Percentiles rank a stretch among this genome's conserved stretches.
Conservation (phyloP, 2,888 invertebrate species). For the Hydriomena furcata region DNA sequence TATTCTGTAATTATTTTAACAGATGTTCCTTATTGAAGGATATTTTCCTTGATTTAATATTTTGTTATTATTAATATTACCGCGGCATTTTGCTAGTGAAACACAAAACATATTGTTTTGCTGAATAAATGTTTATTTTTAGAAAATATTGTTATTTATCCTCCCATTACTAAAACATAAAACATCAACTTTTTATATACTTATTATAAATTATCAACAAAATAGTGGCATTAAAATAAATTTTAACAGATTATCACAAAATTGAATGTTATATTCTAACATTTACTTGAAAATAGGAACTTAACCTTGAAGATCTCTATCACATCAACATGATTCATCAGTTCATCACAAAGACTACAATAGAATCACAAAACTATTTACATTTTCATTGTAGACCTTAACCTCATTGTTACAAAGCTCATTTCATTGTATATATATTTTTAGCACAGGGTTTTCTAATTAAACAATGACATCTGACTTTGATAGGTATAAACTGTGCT, state of each 20-base stretch:
- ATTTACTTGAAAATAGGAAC: conserved; percentile 30
- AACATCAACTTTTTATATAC: no score
- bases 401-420: conserved; percentile 10
- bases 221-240: conserved; percentile 3
- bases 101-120: conserved; percentile 44
- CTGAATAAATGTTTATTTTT: conserved; percentile 51
- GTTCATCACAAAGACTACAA: conserved; percentile 21
- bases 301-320: conserved; percentile 32
- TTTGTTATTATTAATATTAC: conserved; percentile 23
- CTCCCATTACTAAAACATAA: background rate
- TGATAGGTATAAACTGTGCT: background rate
- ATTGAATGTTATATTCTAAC: background rate
- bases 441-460: conserved; percentile 3
- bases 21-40: conserved; percentile 16
- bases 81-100: conserved; percentile 34
- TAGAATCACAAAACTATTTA: conserved; percentile 19
- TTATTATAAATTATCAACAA: conserved; percentile 9
- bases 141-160: conserved; percentile 35
- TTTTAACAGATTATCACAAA: background rate
- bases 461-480: conserved; percentile 6
- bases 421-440: conserved; percentile 7
- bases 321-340: conserved; percentile 32
- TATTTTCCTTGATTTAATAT: conserved; percentile 20
- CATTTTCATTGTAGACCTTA: conserved; percentile 15
- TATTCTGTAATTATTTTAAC: conserved; percentile 18